Percentiles rank a stretch among this genome's conserved stretches.
Evolutionary conservation across 2,888 invertebrate species (phyloP).

Genomic region (Erebia ligea): DNA sequence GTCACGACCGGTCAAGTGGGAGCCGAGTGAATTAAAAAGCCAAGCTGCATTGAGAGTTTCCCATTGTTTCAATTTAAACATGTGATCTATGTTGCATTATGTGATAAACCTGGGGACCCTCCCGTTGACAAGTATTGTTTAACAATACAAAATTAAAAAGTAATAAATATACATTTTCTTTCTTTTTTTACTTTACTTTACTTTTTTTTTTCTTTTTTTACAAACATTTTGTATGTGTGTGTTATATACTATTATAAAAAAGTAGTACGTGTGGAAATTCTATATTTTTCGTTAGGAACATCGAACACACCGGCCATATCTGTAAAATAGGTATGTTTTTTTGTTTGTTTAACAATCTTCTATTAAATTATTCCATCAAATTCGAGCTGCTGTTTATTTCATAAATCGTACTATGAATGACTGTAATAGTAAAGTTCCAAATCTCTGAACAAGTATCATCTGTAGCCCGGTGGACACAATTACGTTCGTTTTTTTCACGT

Average conservation of each 20-base stretch:
- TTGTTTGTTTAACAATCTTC: too few relatives aligned
- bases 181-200: too few relatives aligned
- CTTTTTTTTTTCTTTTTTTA: too few relatives aligned
- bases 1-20: slow-evolving; percentile 35
- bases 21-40: slow-evolving; percentile 22
- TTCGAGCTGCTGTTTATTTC: not conserved
- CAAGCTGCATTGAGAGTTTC: slow-evolving; percentile 15
- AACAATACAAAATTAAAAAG: too few relatives aligned
- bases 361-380: not conserved
- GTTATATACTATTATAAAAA: too few relatives aligned
- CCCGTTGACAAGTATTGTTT: not conserved
- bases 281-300: too few relatives aligned
- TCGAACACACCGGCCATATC: too few relatives aligned
- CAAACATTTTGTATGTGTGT: too few relatives aligned
- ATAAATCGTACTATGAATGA: not conserved
- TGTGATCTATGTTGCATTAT: not conserved
- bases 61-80: slow-evolving; percentile 18
- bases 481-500: slow-evolving; percentile 34
- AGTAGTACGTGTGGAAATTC: too few relatives aligned
- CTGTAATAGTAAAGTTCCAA: slow-evolving; percentile 3
- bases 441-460: slow-evolving; percentile 7
- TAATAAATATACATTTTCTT: too few relatives aligned
- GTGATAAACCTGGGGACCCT: not conserved
- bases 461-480: slow-evolving; percentile 18
- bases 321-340: too few relatives aligned